Conservation (phyloP, 2,797 vertebrate genomes). For the Euphonia xanthogaster region DNA sequence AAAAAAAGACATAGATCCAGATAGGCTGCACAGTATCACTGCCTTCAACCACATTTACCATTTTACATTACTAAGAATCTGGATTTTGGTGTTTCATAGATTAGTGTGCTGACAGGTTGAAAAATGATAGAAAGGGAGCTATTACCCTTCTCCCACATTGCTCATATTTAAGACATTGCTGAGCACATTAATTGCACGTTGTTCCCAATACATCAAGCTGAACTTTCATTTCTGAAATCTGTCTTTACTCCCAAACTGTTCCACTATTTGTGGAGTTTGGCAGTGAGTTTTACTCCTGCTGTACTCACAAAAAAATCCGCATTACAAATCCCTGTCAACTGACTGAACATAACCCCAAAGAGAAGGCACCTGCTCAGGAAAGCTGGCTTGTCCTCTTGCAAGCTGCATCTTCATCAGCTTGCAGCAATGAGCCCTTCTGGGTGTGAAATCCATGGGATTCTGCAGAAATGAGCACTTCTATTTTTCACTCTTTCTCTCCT, state of each 20-base stretch:
- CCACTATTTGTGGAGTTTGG: constrained; percentile 44
- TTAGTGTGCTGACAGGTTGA: constrained; percentile 46
- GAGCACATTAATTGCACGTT: constrained; percentile 60
- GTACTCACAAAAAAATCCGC: neutral
- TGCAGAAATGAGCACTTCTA: neutral
- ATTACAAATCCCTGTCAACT: constrained; percentile 24
- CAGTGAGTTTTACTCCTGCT: constrained; percentile 39
- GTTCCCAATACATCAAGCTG: constrained; percentile 50
- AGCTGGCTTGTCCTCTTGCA: neutral
- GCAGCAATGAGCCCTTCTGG: neutral
- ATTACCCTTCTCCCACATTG: constrained; percentile 67
- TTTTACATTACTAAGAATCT: constrained; percentile 23
- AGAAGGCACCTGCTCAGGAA: constrained; percentile 48
- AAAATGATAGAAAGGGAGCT: constrained; percentile 61
- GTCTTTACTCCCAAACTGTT: constrained; percentile 56
- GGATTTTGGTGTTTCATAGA: constrained; percentile 14
- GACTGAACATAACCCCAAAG: neutral
- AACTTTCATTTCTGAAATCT: constrained; percentile 64
- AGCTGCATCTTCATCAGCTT: neutral
- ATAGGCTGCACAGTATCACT: neutral
- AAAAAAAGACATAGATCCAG: neutral
- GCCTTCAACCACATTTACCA: neutral
- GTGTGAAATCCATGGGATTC: neutral
- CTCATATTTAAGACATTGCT: constrained; percentile 57
- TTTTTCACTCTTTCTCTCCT: neutral